Base-by-base conservation (phyloP, 2,113 vertebrate species). In the Gavialis gangeticus region DNA sequence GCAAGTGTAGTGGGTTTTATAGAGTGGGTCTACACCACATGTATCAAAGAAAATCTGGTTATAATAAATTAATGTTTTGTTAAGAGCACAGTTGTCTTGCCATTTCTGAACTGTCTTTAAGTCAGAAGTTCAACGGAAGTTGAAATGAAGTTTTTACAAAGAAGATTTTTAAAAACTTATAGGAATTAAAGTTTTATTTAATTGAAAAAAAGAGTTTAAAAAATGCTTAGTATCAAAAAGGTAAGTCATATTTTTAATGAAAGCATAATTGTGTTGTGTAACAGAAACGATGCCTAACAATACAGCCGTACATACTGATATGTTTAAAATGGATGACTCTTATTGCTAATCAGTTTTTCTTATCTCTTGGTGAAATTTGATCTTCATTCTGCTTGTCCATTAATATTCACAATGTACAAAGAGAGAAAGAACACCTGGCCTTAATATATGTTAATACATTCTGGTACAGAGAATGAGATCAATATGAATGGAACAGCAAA, bases 391-490 rank as follows among this genome's bases (percentile, higher is more conserved):
- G 17, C 58, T 57, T 82, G 55, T 4, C 10, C 17, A 46, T 94
- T 95, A 94, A 81, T 93, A 93, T 84, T 94, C 6, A 85, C 62
- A 84, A 62, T 79, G 71, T 55, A 55, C 34, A 75, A 57, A 83
- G 75, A 63, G 46, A 62, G 22, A 21, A 34, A 84, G 59, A 60
- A 90, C 75, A 86, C 85, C 86, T 90, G 92, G 64, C 30, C 58
- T 71, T 59, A 60, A 88, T 57, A 81, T 94, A 93, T 91, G 76
- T n/a, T 93, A 67, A 94, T 84, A 25, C 28, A 80, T 87, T 86
- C 84, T 71, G 66, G 80, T 54, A 59, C 69, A 28, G 27, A 92
- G 60, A 28, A 24, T 25, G 81, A 91, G 55, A 55, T 92, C 17
- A 10, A 73, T 28, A 54, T 79, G 79, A 57, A 59, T 91, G 37